These are phyloP conservation scores for Pyxicephalus adspersus DNA, from an alignment of 2,113 vertebrate species.

Conservation along the genomic window DNA sequence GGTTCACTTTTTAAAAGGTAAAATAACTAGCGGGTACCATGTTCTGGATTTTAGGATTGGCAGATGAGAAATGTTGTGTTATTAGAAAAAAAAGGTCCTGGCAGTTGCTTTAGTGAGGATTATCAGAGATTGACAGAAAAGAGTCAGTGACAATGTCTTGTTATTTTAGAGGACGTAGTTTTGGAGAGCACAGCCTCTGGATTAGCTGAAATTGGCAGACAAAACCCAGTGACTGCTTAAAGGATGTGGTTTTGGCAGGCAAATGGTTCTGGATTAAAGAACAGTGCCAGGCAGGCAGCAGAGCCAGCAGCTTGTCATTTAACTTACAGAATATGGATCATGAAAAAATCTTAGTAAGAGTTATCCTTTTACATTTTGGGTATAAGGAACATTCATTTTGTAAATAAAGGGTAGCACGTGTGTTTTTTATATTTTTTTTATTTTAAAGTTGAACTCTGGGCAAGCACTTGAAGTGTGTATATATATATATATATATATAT, in stretches of 20 bases:
- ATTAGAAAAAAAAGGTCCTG: neutral
- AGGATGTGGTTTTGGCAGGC: constrained; percentile 33
- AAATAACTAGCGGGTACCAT: neutral
- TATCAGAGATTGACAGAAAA: constrained; percentile 5
- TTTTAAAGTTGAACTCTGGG: too few species aligned
- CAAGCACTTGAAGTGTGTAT: too few species aligned
- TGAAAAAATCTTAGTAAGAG: neutral
- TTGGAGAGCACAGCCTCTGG: neutral
- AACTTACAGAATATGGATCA: neutral
- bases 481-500: too few species aligned
- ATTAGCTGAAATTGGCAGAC: constrained; percentile 16
- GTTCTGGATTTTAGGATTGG: constrained; percentile 8
- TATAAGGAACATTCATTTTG: too few species aligned
- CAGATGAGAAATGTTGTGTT: neutral
- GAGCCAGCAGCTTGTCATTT: constrained; percentile 13
- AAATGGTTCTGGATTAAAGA: constrained; percentile 11
- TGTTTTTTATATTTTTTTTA: too few species aligned
- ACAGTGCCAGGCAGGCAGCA: constrained; percentile 2
- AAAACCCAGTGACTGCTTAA: neutral
- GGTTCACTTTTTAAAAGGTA: neutral
- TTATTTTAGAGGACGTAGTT: constrained; percentile 4
- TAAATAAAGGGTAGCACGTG: too few species aligned
- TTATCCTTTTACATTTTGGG: too few species aligned
- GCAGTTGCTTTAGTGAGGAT: neutral
- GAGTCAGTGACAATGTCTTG: neutral